phyloP scores from a whole-genome alignment of 2,113 vertebrate genomes.

The Accipiter cooperii region DNA sequence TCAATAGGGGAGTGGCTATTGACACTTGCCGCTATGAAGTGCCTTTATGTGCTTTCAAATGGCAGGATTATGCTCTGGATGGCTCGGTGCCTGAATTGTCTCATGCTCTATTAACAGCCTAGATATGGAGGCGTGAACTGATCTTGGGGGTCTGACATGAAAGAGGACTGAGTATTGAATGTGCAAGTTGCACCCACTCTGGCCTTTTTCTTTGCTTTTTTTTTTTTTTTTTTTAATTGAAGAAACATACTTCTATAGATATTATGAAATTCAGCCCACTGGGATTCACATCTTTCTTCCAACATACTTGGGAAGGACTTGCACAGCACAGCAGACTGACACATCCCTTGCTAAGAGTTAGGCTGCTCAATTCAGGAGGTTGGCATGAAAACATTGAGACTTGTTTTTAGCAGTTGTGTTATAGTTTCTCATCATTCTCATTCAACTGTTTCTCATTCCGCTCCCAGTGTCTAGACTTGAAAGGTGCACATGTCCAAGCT shows the following conservation, averaged over 20 bases:
- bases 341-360: not conserved
- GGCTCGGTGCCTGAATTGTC: not conserved
- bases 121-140: not conserved
- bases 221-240: not conserved
- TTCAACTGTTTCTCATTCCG: not conserved
- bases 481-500: not conserved
- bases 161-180: not conserved
- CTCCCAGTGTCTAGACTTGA: not conserved
- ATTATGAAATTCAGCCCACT: not conserved
- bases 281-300: not conserved
- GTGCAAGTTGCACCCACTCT: not conserved
- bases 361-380: not conserved
- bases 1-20: conserved; percentile 58
- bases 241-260: not conserved
- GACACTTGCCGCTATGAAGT: conserved; percentile 59
- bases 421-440: not conserved
- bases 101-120: conserved; percentile 35
- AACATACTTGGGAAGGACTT: not conserved
- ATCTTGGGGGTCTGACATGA: not conserved
- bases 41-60: conserved; percentile 53
- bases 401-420: not conserved
- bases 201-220: not conserved
- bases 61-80: conserved; percentile 27
- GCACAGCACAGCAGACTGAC: fast-evolving
- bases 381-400: not conserved